Conservation (phyloP, 1,140 invertebrate species). For the Cydia strobilella region DNA sequence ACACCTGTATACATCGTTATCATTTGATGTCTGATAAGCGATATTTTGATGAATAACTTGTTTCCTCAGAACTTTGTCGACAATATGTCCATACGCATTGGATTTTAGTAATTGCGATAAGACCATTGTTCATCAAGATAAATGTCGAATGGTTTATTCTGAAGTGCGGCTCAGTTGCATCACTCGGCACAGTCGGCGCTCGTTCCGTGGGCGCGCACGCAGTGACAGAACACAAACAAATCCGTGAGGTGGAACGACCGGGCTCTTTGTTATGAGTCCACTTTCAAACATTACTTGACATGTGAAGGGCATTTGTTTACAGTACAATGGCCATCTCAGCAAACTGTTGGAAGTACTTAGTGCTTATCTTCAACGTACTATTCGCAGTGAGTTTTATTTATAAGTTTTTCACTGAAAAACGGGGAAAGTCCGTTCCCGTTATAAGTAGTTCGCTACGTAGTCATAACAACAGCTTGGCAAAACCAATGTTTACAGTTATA, state of each 20-base stretch:
- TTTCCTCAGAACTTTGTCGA: conserved; percentile 46
- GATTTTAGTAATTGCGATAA: conserved; percentile 46
- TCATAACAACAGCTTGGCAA: conserved; percentile 25
- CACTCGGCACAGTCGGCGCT: conserved; percentile 45
- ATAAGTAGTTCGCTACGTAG: conserved; percentile 19
- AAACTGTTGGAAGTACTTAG: conserved; percentile 78
- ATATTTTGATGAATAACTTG: conserved; percentile 31
- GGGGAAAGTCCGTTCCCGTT: conserved; percentile 18
- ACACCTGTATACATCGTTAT: conserved; percentile 23
- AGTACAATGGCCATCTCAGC: conserved; percentile 72
- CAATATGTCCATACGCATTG: conserved; percentile 38
- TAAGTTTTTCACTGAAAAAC: conserved; percentile 37
- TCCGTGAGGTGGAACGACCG: conserved; percentile 69
- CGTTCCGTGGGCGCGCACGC: conserved; percentile 44
- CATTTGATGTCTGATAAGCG: conserved; percentile 30
- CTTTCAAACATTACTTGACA: conserved; percentile 65
- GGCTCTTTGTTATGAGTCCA: conserved; percentile 69
- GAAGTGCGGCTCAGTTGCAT: conserved; percentile 58
- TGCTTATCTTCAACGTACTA: conserved; percentile 74
- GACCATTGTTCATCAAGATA: conserved; percentile 46
- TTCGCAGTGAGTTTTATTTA: conserved; percentile 69
- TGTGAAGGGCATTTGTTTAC: conserved; percentile 59
- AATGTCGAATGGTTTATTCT: conserved; percentile 68
- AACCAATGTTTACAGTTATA: conserved; percentile 17
- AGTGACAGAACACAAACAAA: conserved; percentile 63